These are phyloP conservation scores for Penaeus japonicus DNA, from an alignment of 1,140 invertebrate species.

Conservation along the genomic window DNA sequence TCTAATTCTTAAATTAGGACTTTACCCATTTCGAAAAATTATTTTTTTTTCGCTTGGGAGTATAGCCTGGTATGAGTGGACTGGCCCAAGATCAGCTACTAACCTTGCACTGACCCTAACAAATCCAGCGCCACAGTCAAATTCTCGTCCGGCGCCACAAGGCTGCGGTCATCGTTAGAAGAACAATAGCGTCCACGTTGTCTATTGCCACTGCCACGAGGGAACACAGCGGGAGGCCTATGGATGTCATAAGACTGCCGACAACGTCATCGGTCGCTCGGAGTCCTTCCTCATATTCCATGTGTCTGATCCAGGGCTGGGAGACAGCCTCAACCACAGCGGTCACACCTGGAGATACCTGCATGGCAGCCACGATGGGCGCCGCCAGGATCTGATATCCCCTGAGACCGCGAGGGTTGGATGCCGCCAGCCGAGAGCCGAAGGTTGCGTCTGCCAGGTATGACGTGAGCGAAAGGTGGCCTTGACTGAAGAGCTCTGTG, in stretches of 20 bases:
- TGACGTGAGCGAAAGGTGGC: slow-evolving; percentile 17
- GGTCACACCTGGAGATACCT: slow-evolving; percentile 18
- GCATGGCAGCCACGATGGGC: slow-evolving; percentile 48
- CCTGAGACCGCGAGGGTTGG: slow-evolving; percentile 30
- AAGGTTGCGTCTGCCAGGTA: slow-evolving; percentile 50
- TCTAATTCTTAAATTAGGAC: too few relatives aligned
- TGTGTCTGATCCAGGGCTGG: slow-evolving; percentile 51
- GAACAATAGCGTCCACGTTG: not conserved
- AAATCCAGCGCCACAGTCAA: not conserved
- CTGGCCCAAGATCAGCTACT: too few relatives aligned
- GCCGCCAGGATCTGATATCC: slow-evolving; percentile 31
- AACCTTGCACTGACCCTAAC: too few relatives aligned
- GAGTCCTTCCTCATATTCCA: slow-evolving; percentile 49
- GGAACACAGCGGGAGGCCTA: slow-evolving; percentile 29
- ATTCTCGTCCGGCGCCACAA: not conserved
- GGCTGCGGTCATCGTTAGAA: not conserved
- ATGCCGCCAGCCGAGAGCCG: slow-evolving; percentile 9
- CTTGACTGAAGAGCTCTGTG: slow-evolving; percentile 49
- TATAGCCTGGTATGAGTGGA: too few relatives aligned
- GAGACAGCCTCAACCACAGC: slow-evolving; percentile 36
- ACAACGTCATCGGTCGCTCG: not conserved
- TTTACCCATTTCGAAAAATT: too few relatives aligned
- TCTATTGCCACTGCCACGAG: not conserved
- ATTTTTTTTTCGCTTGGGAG: too few relatives aligned
- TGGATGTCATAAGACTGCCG: not conserved